Percentiles rank a stretch among this genome's conserved stretches.
These are phyloP conservation scores for Lucilia sericata DNA, from an alignment of 1,140 invertebrate species.

Conservation along the genomic window DNA sequence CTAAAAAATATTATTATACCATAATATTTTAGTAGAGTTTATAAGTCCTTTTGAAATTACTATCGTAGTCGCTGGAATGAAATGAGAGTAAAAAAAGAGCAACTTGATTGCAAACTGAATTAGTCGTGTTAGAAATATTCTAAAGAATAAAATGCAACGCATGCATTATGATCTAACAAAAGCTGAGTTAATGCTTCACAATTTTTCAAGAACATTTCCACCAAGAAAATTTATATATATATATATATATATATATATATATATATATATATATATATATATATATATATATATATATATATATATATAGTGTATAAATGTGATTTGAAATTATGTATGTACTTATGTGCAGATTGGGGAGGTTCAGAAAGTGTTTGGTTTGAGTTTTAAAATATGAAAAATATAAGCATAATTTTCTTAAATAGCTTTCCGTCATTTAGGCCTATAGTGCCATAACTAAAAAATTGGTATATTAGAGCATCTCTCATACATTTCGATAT, in stretches of 20 bases:
- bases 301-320: too few relatives aligned
- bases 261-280: background rate
- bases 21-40: too few relatives aligned
- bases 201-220: constrained; percentile 23
- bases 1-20: too few relatives aligned
- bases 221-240: background rate
- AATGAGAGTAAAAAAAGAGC: background rate
- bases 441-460: too few relatives aligned
- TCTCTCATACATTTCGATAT: too few relatives aligned
- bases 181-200: constrained; percentile 15
- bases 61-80: background rate
- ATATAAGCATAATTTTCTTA: too few relatives aligned
- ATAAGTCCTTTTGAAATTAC: too few relatives aligned
- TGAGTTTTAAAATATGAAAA: too few relatives aligned
- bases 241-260: background rate
- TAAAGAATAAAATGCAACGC: constrained; percentile 13
- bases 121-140: constrained; percentile 1
- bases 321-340: background rate
- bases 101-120: constrained; percentile 22
- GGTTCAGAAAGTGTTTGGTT: too few relatives aligned
- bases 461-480: too few relatives aligned
- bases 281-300: too few relatives aligned
- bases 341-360: background rate
- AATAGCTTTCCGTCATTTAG: too few relatives aligned
- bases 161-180: constrained; percentile 25